These are phyloP conservation scores for Oscarella lobularis DNA, from an alignment of 37 sponge, comb jelly and placozoan genomes.

Conservation along the genomic window DNA sequence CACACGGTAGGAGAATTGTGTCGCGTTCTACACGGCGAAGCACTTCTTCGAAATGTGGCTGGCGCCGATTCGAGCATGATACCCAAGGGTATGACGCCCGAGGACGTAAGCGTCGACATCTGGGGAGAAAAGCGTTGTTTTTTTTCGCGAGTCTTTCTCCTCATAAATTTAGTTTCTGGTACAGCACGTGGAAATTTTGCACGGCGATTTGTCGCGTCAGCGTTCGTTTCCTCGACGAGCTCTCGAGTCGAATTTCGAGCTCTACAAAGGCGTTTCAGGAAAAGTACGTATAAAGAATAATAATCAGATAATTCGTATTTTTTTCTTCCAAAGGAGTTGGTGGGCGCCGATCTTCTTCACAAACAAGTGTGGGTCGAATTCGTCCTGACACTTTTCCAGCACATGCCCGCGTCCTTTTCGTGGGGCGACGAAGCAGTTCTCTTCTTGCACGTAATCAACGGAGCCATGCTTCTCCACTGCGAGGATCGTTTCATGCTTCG, in stretches of 20 bases:
- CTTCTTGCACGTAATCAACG: constrained; percentile 51
- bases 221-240: neutral
- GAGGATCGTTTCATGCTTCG: constrained; percentile 46
- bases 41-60: neutral
- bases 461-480: constrained; percentile 45
- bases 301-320: neutral
- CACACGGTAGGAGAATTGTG: neutral
- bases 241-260: neutral
- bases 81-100: neutral
- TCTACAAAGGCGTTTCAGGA: neutral
- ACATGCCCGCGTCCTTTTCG: neutral
- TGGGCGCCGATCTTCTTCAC: neutral
- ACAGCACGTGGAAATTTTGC: neutral
- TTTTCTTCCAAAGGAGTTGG: neutral
- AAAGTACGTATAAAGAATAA: neutral
- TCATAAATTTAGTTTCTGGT: neutral
- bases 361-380: constrained; percentile 7
- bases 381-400: neutral
- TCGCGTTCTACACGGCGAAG: neutral
- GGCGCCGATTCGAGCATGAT: neutral
- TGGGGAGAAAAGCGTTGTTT: neutral
- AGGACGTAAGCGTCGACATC: neutral
- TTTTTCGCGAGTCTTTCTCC: neutral
- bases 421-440: constrained; percentile 12
- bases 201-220: neutral